Percentiles rank a stretch among this genome's conserved stretches.
Evolutionary conservation across 2,797 vertebrate species (phyloP).

Genomic region (Prunella strophiata): DNA sequence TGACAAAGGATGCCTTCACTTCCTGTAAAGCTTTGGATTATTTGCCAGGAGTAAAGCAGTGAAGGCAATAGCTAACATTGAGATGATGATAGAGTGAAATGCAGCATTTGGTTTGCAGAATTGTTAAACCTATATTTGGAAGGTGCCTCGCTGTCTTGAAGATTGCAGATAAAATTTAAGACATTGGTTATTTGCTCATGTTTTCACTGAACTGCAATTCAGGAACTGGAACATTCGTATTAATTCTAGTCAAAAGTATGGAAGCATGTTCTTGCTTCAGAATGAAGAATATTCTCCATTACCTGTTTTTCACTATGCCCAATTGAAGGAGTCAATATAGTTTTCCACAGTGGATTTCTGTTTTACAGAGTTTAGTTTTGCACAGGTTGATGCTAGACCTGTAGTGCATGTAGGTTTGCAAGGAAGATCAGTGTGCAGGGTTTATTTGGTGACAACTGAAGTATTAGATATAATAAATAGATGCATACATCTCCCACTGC

Average conservation of each 20-base stretch:
- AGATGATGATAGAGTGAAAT: background rate
- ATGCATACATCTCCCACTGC: background rate
- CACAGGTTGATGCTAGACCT: background rate
- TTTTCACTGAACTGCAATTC: background rate
- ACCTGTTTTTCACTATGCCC: background rate
- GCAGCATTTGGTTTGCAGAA: background rate
- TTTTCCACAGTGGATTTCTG: background rate
- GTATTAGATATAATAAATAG: background rate
- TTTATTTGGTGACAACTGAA: background rate
- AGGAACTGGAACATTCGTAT: background rate
- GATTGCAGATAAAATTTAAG: background rate
- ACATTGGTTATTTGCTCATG: background rate
- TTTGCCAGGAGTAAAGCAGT: background rate
- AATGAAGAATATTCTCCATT: background rate
- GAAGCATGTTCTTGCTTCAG: background rate
- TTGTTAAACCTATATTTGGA: background rate
- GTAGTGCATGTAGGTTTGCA: background rate
- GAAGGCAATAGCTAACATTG: background rate
- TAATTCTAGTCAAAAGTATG: background rate
- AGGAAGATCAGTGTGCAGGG: background rate
- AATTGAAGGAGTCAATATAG: background rate
- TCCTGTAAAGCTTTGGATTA: background rate
- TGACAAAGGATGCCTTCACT: background rate
- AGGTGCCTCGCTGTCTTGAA: background rate
- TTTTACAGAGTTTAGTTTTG: background rate